These are phyloP conservation scores for Campoplex nolae DNA, from an alignment of 2,888 invertebrate species.

Conservation along the genomic window DNA sequence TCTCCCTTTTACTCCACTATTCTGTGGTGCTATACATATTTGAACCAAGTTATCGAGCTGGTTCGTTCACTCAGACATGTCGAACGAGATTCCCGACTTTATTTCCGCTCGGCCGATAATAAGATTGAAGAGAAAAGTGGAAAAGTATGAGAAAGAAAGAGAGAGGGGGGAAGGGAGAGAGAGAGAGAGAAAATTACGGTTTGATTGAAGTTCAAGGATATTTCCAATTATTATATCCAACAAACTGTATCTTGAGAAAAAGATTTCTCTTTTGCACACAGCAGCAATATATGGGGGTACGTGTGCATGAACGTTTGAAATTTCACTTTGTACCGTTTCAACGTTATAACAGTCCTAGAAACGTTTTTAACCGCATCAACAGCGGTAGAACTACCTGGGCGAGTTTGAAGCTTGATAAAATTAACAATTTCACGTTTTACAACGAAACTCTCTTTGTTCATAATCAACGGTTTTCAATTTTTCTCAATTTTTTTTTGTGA, in stretches of 20 bases:
- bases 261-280: background rate
- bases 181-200: background rate
- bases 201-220: background rate
- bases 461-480: background rate
- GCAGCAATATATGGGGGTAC: background rate
- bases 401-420: background rate
- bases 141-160: background rate
- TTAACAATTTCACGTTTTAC: background rate
- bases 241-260: background rate
- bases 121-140: background rate
- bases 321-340: background rate
- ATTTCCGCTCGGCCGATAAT: constrained; percentile 43
- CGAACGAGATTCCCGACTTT: constrained; percentile 38
- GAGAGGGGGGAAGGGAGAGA: background rate
- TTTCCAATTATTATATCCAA: background rate
- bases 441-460: background rate
- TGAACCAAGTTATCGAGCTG: constrained; percentile 34
- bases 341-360: background rate
- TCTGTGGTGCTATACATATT: constrained; percentile 5
- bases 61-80: constrained; percentile 37
- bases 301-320: background rate
- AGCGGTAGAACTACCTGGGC: too few species aligned
- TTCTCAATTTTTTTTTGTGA: too few species aligned
- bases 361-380: background rate
- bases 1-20: constrained; percentile 17